phyloP scores from a whole-genome alignment of 2,113 vertebrate genomes.

The Bombycilla garrulus region DNA sequence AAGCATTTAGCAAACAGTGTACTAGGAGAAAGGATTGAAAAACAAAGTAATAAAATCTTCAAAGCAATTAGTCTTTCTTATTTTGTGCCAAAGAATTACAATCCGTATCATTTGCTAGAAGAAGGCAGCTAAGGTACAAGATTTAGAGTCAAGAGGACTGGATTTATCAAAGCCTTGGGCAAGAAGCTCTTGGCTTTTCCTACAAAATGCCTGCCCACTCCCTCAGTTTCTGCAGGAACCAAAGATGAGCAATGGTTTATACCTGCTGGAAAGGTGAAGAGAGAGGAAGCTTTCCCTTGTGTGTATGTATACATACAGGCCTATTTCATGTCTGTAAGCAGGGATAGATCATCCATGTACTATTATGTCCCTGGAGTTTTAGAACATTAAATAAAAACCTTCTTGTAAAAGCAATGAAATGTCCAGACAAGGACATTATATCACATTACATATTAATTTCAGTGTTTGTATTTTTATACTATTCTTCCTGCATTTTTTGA shows the following conservation, averaged over 20 bases:
- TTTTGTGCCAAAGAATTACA: neutral
- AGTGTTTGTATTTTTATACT: neutral
- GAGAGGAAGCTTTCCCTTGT: neutral
- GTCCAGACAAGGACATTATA: neutral
- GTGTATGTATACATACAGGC: neutral
- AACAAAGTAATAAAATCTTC: neutral
- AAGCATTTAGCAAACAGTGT: neutral
- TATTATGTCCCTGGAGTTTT: neutral
- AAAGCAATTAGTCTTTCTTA: neutral
- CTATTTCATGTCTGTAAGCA: neutral
- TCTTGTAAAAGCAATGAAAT: neutral
- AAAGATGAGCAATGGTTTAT: neutral
- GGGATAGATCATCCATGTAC: neutral
- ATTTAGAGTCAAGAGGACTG: neutral
- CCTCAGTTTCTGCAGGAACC: neutral
- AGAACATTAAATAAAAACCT: neutral
- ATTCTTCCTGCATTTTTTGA: neutral
- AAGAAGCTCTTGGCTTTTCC: neutral
- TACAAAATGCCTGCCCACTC: neutral
- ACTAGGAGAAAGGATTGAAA: neutral
- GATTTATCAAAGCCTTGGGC: neutral
- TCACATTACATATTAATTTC: neutral
- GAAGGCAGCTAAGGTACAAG: neutral
- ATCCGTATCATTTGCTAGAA: neutral
- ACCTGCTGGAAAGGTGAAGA: neutral